Base-by-base conservation (phyloP, 2,113 vertebrate species). In the Eclectus roratus region DNA sequence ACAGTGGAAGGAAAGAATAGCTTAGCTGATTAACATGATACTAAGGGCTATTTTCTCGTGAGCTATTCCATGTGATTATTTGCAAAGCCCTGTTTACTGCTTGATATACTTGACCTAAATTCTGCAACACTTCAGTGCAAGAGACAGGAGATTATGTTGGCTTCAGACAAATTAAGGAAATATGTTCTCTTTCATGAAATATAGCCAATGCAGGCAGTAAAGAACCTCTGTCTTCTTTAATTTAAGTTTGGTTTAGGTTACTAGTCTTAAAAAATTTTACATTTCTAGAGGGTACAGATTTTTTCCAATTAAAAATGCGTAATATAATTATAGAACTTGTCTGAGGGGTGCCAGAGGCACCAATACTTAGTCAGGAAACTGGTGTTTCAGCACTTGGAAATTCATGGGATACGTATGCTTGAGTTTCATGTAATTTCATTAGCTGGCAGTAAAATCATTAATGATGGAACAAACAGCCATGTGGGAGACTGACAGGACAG, bases 41-140 rank as follows among this genome's bases (percentile, higher is more conserved):
- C 53, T 56, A 61, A 14, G 70, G 61, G 63, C 31, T 93, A 60
- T 93, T 96, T 96, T 88, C 65, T 90, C 13, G 0, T 76, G 24
- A 94, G 73, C 21, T 90, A 69, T 74, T 88, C 55, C 47, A 78
- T 60, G 41, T 41, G 60, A 88, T 91, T 90, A 90, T 88, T 90
- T 88, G 82, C 64, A 93, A 96, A 93, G 69, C 61, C 88, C 72
- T 84, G 47, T 94, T 95, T 96, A 88, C 80, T 81, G 68, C 39
- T 74, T 88, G 63, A 71, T 83, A 63, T 52, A 89, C 74, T 94
- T 96, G 85, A 93, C 94, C 93, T 88, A 92, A 88, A 94, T 96
- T 93, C 90, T 88, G n/a, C 68, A 94, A 68, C n/a, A 49, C 47
- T 91, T 41, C 60, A 68, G 27, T 71, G n/a, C 29, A 91, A 58